Evolutionary conservation across 2,113 vertebrate species (phyloP), one percentile per base, ranked within the genome.

Genomic region (Tautogolabrus adspersus): DNA sequence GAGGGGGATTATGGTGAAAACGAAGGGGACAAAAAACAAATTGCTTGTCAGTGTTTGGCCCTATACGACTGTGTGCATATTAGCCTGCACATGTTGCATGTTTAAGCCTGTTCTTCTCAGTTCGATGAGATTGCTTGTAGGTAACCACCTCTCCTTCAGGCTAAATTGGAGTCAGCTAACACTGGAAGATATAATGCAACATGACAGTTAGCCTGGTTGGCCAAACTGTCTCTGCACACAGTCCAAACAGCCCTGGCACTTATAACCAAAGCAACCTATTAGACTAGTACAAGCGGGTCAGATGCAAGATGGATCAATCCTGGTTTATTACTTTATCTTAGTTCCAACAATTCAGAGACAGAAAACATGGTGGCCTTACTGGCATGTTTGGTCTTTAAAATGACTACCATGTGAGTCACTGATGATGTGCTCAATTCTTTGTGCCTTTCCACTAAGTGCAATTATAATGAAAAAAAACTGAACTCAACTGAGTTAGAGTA

Each of bases 71-170:
- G 59, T 55, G 30, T 63, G 49, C 40, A 42, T 69, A 18, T 38
- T 38, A 2, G 30, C 30, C 55, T 77, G 68, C 51, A 57, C 77
- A 55, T 77, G 75, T 60, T 77, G 83, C 85, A 67, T 86, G 82
- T 90, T 44, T 22, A 62, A 84, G 74, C 89, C 77, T 84, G 86
- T 84, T 38, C 57, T 70, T 61, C 72, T 79, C 30, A 68, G 72
- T 44, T 52, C 1, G 6, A 47, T 63, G 52, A 64, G 42, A 46
- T 79, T 84, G 58, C 68, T 83, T 10, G 74, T 55, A 70, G 75
- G 87, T 75, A 89, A 85, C 87, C 86, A 83, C 89, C 91, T 88
- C 69, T 71, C 79, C 89, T 90, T 82, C 73, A 44, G 87, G 91
- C 87, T 77, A 90, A 77, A 81, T 56, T 49, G 37, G 71, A 91